These are phyloP conservation scores for Esox niger DNA, from an alignment of 2,113 vertebrate species.

Conservation along the genomic window DNA sequence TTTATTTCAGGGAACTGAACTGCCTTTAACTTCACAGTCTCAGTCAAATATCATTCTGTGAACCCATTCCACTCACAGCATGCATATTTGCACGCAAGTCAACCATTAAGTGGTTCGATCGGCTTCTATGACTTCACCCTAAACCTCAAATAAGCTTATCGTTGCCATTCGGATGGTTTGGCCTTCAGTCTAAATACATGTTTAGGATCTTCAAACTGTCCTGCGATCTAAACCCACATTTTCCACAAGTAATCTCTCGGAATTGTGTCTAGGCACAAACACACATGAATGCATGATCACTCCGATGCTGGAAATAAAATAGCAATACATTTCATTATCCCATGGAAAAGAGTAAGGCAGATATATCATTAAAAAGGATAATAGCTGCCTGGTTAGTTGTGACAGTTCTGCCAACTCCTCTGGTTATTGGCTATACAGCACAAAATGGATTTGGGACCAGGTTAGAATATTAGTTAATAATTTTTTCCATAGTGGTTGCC, in stretches of 20 bases:
- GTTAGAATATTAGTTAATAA: not conserved
- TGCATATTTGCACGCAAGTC: no score
- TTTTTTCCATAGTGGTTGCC: constrained; percentile 35
- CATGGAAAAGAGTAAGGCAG: not conserved
- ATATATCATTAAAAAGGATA: constrained; percentile 7
- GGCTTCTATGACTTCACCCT: no score
- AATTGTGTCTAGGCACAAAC: no score
- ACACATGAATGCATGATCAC: not conserved
- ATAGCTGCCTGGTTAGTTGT: not conserved
- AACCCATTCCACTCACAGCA: no score
- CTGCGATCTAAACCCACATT: constrained; percentile 20
- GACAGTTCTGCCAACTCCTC: no score
- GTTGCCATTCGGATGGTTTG: no score
- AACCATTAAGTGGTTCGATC: no score
- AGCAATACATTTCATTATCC: not conserved
- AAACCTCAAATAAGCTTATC: no score
- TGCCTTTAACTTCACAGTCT: no score
- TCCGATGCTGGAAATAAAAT: constrained; percentile 7
- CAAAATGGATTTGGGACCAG: not conserved
- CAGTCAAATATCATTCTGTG: no score
- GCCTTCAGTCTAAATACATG: no score
- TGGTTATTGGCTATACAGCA: not conserved
- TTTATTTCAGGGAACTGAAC: no score
- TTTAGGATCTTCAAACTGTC: constrained; percentile 1
- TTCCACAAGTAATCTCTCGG: constrained; percentile 20